Evolutionary conservation across 2,888 invertebrate genomes (phyloP), one percentile per base, ranked within the genome.

Genomic region (Caenorhabditis imperialis): DNA sequence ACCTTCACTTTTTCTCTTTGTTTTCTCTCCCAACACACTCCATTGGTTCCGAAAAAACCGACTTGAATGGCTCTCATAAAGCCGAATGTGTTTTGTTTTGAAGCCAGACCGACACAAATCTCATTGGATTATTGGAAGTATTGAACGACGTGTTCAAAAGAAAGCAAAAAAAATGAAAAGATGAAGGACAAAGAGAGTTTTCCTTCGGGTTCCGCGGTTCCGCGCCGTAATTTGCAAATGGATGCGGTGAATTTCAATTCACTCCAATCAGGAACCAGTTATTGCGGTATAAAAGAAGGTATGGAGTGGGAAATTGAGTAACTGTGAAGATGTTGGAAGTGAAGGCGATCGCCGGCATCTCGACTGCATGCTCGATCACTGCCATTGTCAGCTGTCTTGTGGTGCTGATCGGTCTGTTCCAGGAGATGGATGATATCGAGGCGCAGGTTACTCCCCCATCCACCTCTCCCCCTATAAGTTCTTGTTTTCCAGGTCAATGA

Each of bases 361-460:
- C 60, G 3, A 60, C 69, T 0, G 22, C 38, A 3, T 45, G 60
- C 38, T 69, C 69, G 1, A n/a, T 60, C 1, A 35, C 44, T 8
- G 69, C 60, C 5, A 58, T 69, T 42, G 22, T 53, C 3, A 60
- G 60, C 12, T 69, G 60, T 40, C 38, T 69, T 0, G 30, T 60
- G n/a, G 69, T 69, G 1, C 53, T 69, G 6, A 40, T 38, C 20
- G 53, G 40, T 2, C 18, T 69, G 18, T 69, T 69, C 18, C 69
- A 53, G 18, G 69, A 69, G n/a, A 60, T 69, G 69, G 60, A 69
- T 30, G 60, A 69, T 10, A 69, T 69, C 7, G 60, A 69, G 25
- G 12, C 35, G 22, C 60, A 69, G 58, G 69, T 60, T 7, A 30
- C 6, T 30, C n/a, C n/a, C n/a, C n/a, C n/a, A n/a, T n/a, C n/a